Conservation (phyloP, 2,113 vertebrate species). For the Puma concolor region DNA sequence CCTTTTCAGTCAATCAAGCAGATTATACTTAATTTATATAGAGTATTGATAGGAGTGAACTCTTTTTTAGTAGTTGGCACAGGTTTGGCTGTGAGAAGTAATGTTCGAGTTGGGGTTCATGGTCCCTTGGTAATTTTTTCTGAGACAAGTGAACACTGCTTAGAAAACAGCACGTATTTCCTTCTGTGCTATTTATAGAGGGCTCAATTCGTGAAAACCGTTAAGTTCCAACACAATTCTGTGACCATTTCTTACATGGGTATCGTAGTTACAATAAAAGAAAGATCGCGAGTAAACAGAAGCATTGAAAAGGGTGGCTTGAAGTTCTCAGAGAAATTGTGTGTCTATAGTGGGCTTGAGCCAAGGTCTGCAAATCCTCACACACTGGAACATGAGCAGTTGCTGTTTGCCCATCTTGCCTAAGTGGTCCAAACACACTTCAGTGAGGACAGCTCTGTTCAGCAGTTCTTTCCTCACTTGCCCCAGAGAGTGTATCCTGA, state of each 20-base stretch:
- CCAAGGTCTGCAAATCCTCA: neutral
- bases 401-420: conserved; percentile 36
- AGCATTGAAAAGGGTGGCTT: neutral
- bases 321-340: conserved; percentile 51
- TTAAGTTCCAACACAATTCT: conserved; percentile 51
- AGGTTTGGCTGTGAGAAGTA: conserved; percentile 59
- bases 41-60: conserved; percentile 41
- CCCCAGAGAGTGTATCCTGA: neutral
- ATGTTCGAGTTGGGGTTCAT: neutral
- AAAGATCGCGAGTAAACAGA: neutral
- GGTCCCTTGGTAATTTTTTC: neutral
- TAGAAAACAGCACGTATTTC: conserved; percentile 55
- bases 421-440: neutral
- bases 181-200: conserved; percentile 55
- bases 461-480: neutral
- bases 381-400: neutral
- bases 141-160: conserved; percentile 43
- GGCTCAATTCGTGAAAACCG: conserved; percentile 45
- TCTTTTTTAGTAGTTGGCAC: conserved; percentile 61
- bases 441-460: neutral
- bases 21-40: conserved; percentile 15
- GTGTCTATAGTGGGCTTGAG: conserved; percentile 22
- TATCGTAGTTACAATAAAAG: conserved; percentile 10
- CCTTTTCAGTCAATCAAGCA: conserved; percentile 42
- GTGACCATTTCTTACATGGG: conserved; percentile 14